Percentiles rank a stretch among this genome's conserved stretches.
phyloP scores from a whole-genome alignment of 2,797 vertebrate species.

The Tenualosa ilisha region DNA sequence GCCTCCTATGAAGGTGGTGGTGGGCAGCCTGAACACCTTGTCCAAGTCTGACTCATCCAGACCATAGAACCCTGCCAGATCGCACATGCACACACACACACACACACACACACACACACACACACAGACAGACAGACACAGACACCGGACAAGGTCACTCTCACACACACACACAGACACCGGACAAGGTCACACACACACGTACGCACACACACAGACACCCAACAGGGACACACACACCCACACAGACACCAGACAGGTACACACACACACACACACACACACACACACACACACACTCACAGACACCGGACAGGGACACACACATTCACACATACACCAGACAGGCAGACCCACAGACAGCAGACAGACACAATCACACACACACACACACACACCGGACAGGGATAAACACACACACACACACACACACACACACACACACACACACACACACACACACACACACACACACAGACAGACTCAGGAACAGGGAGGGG shows the following conservation, averaged over 20 bases:
- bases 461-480: conserved; percentile 77
- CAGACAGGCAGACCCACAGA: too few species aligned
- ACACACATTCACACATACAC: not conserved
- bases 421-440: too few species aligned
- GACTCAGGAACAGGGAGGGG: not conserved
- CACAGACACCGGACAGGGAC: conserved; percentile 81
- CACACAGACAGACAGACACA: too few species aligned
- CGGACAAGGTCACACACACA: too few species aligned
- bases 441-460: conserved; percentile 54
- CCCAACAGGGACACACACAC: conserved; percentile 72
- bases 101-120: too few species aligned
- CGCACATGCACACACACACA: too few species aligned
- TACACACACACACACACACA: conserved; percentile 63
- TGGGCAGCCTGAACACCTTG: conserved; percentile 93
- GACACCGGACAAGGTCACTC: too few species aligned
- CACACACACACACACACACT: conserved; percentile 43
- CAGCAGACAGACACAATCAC: too few species aligned
- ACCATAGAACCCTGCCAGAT: conserved; percentile 86
- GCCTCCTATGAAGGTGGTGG: conserved; percentile 95
- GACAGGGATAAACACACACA: not conserved
- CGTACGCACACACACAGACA: too few species aligned
- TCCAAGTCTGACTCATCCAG: conserved; percentile 91
- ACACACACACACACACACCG: too few species aligned
- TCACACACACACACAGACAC: too few species aligned
- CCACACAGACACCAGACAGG: conserved; percentile 65